Percentiles rank a stretch among this genome's conserved stretches.
Conservation (phyloP, 23 tunicate genomes). For the Diplosoma virens region DNA sequence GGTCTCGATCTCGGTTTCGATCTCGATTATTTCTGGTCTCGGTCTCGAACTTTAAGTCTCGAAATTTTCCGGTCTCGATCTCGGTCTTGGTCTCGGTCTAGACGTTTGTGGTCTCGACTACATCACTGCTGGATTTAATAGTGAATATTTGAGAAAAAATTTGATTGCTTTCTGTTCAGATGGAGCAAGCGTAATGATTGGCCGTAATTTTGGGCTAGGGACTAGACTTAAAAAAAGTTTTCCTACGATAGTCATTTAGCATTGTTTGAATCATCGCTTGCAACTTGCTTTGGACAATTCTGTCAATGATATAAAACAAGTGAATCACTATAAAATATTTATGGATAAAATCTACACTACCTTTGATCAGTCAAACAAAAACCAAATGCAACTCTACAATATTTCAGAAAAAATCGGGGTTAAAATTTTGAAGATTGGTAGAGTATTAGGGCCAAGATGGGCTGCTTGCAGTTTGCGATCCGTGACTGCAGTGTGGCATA, state of each 20-base stretch:
- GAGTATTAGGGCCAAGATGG: slow-evolving; percentile 39
- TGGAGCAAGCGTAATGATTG: slow-evolving; percentile 59
- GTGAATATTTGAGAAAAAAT: slow-evolving; percentile 18
- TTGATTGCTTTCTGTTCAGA: slow-evolving; percentile 52
- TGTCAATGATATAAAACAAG: slow-evolving; percentile 20
- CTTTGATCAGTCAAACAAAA: slow-evolving; percentile 14
- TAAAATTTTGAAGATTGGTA: slow-evolving; percentile 32
- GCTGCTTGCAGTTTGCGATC: slow-evolving; percentile 31
- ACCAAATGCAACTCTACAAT: slow-evolving; percentile 33
- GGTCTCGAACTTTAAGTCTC: too few species aligned
- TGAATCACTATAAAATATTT: slow-evolving; percentile 27
- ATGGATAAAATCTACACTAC: slow-evolving; percentile 27
- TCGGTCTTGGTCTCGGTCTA: too few species aligned
- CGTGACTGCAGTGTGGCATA: slow-evolving; percentile 38
- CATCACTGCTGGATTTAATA: slow-evolving; percentile 34
- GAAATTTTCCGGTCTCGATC: too few species aligned
- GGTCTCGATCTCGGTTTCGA: too few species aligned
- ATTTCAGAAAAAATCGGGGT: slow-evolving; percentile 12
- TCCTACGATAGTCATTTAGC: slow-evolving; percentile 33
- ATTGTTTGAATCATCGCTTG: slow-evolving; percentile 40
- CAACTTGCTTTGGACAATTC: slow-evolving; percentile 30
- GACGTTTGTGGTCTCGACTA: too few species aligned
- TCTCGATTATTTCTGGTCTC: too few species aligned
- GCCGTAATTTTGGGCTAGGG: slow-evolving; percentile 22
- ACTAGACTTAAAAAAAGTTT: slow-evolving; percentile 32